Conservation (phyloP, 1,140 invertebrate genomes). For the Chymomyza costata region DNA sequence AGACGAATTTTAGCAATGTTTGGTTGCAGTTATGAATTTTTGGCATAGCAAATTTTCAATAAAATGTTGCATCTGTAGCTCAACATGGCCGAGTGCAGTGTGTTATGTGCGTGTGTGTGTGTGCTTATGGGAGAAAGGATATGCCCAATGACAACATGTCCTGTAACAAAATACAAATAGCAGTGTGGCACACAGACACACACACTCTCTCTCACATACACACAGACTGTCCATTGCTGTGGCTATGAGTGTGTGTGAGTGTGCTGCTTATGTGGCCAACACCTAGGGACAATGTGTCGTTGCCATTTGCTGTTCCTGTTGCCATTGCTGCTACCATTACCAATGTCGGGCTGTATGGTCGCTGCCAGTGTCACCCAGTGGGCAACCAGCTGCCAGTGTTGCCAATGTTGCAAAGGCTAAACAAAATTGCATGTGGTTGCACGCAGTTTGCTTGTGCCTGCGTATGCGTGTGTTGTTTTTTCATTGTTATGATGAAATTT, state of each 20-base stretch:
- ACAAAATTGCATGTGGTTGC: slow-evolving; percentile 57
- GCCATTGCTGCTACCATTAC: not conserved
- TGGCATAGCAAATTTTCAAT: slow-evolving; percentile 50
- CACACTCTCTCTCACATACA: too few species aligned
- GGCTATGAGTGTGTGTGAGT: not conserved
- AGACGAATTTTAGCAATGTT: too few species aligned
- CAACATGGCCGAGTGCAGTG: not conserved
- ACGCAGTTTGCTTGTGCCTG: slow-evolving; percentile 33
- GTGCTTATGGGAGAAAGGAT: slow-evolving; percentile 26
- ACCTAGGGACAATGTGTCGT: slow-evolving; percentile 25
- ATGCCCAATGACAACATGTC: slow-evolving; percentile 49
- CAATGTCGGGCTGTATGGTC: slow-evolving; percentile 4
- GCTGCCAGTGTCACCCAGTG: slow-evolving; percentile 12
- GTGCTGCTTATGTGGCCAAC: slow-evolving; percentile 29
- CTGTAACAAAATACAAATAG: slow-evolving; percentile 61
- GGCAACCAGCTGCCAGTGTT: slow-evolving; percentile 9
- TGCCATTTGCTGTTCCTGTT: too few species aligned
- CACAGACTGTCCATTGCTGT: slow-evolving; percentile 13
- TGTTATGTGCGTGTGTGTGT: not conserved
- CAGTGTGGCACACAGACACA: too few species aligned
- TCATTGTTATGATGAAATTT: slow-evolving; percentile 52
- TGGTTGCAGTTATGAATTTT: slow-evolving; percentile 47
- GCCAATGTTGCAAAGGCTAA: slow-evolving; percentile 1
- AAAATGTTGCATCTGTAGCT: slow-evolving; percentile 27
- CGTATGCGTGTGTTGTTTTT: slow-evolving; percentile 1